Percentiles rank a stretch among this genome's conserved stretches.
phyloP scores from a whole-genome alignment of 1,140 invertebrate genomes.

The Holcopasites calliopsidis region DNA sequence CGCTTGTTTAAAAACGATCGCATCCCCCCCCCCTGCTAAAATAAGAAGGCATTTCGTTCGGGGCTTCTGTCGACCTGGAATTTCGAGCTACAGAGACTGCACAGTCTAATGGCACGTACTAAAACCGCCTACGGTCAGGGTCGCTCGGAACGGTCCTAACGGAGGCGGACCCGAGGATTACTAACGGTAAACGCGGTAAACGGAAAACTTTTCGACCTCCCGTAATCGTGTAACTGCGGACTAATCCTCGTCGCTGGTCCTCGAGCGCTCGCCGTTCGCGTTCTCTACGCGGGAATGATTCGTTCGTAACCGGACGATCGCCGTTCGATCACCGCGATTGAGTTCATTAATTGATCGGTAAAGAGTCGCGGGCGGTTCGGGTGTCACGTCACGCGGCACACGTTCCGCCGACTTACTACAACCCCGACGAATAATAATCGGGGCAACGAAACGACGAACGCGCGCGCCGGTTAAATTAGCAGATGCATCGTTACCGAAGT shows the following conservation, averaged over 20 bases:
- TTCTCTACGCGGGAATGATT: neutral
- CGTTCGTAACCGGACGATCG: neutral
- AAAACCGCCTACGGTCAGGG: constrained; percentile 45
- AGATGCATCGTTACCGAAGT: constrained; percentile 13
- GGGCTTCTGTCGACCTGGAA: constrained; percentile 11
- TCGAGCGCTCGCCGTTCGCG: neutral
- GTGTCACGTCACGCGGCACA: neutral
- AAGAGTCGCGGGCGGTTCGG: neutral
- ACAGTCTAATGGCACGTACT: constrained; percentile 38
- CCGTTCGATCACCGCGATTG: neutral
- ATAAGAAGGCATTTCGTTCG: constrained; percentile 24
- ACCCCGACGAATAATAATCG: neutral
- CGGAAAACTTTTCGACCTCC: constrained; percentile 47
- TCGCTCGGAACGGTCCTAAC: constrained; percentile 41
- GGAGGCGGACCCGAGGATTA: constrained; percentile 29
- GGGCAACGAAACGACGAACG: neutral
- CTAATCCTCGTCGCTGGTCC: too few species aligned
- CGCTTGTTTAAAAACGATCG: constrained; percentile 22
- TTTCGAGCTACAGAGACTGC: constrained; percentile 26
- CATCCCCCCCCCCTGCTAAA: constrained; percentile 18
- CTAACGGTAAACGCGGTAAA: constrained; percentile 62
- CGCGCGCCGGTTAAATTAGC: constrained; percentile 18
- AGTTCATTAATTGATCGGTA: neutral
- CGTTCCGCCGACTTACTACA: neutral
- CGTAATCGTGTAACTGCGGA: neutral